Base-by-base conservation (phyloP, 2,888 invertebrate species). In the Pheosia tremula region DNA sequence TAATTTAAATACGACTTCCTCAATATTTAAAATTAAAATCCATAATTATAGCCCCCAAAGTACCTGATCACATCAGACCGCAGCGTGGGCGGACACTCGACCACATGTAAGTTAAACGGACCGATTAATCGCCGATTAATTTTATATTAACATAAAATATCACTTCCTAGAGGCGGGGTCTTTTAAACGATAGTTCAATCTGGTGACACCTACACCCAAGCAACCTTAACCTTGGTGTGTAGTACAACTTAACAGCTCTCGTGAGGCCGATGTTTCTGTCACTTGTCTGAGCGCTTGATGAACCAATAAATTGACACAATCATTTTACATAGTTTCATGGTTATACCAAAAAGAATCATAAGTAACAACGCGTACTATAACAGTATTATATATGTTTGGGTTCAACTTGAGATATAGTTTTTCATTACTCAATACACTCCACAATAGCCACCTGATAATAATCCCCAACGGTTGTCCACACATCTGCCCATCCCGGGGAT, bases 401-500 rank as follows among this genome's bases (percentile, higher is more conserved):
- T n/a, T n/a, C n/a, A n/a, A n/a, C n/a, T n/a, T 24, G 24, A 24
- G 2, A 24, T 24, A 2, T 24, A 2, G 24, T 1, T 24, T 24
- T 24, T 24, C 24, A 0, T 24, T 2, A 24, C 24, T 24, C 41
- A 41, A 49, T 10, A 49, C 49, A 49, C 49, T 49, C 24, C 24
- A 3, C 41, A 50, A 24, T 50, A 37, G 5, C 10, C 41, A 56
- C 41, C n/a, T 41, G 41, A 41, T 56, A 41, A 56, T 55, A 54
- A 37, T 41, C 41, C 56, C 7, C 37, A 9, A 41, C 56, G 56
- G 41, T 56, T 41, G 56, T 10, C 39, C 7, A 9, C n/a, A 52
- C 78, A 80, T 71, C 79, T 79, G 78, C 72, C 61, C 7, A 24
- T n/a, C 41, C 13, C 4, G 39, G 41, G 56, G 38, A 41, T 47